Base-by-base conservation (phyloP, 1,140 invertebrate species). In the Penaeus indicus region DNA sequence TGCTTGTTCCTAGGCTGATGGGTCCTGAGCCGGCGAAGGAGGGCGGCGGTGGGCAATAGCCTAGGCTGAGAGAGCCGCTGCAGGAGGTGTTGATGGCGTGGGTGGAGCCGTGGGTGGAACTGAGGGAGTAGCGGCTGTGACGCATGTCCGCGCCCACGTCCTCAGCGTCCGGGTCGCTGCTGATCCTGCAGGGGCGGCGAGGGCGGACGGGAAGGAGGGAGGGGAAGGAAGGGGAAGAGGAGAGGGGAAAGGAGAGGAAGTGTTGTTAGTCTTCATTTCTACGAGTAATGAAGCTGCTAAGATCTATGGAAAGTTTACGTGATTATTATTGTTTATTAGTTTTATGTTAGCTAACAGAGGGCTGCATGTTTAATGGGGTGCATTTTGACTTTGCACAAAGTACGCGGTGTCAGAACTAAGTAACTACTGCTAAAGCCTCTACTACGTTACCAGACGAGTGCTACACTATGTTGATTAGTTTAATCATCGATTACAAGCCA, bases 51-150 rank as follows among this genome's bases (percentile, higher is more conserved):
- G 80, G 8, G 22, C 16, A 60, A 13, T 61, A 64, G 8, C 87
- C 87, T 0, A 88, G 69, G 38, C 87, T 88, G 67, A 88, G 27
- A 25, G 87, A 75, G 16, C 87, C 87, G 79, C 72, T 88, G 60
- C 54, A 42, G 61, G 63, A n/a, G 19, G 64, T 25, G 61, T 88
- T 77, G 64, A 87, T 54, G 85, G 78, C 69, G 87, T 64, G 75
- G 81, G 62, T 75, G 47, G 79, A 83, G 54, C 80, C 60, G 47
- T 81, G 86, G 22, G 32, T 61, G 25, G 87, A 88, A 13, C 72
- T 47, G 27, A 88, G 81, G 61, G 87, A 88, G 69, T 32, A 63
- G 72, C 87, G 87, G 72, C 87, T 88, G 81, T 83, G 72, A 61
- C 81, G 47, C 0, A 88, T 61, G 3, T 61, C 18, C 18, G 60